Percentiles rank a stretch among this genome's conserved stretches.
phyloP scores from a whole-genome alignment of 2,888 invertebrate species.

The Drosophila atroscutellata region DNA sequence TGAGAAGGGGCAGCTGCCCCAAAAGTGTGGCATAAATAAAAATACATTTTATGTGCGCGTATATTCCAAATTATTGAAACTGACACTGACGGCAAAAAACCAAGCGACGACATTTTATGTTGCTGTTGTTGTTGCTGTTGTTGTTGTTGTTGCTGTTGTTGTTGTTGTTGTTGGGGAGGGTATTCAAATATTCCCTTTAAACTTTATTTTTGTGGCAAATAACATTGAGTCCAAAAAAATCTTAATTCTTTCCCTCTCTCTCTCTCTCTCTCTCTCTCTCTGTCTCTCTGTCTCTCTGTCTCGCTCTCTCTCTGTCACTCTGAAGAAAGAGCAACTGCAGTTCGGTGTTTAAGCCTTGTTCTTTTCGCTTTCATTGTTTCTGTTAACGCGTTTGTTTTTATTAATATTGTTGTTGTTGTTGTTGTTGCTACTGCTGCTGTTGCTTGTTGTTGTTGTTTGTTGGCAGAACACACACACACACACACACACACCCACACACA shows the following conservation, averaged over 20 bases:
- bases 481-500: conserved; percentile 33
- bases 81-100: conserved; percentile 15
- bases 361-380: conserved; percentile 5
- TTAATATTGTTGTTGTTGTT: conserved; percentile 1
- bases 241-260: not conserved
- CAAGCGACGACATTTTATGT: conserved; percentile 2
- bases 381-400: conserved; percentile 5
- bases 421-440: not conserved
- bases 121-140: not conserved
- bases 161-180: not conserved
- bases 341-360: not conserved
- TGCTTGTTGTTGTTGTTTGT: conserved; percentile 14
- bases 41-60: conserved; percentile 46
- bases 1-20: conserved; percentile 17
- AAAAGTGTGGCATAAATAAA: conserved; percentile 39
- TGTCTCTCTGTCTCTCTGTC: not conserved
- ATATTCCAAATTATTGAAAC: conserved; percentile 53
- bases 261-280: not conserved
- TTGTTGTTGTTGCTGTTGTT: not conserved
- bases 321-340: not conserved
- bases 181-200: conserved; percentile 5
- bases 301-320: not conserved
- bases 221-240: not conserved
- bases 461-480: conserved; percentile 23
- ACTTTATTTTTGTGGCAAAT: not conserved